Evolutionary conservation across 2,797 vertebrate species (phyloP), one percentile per base, ranked within the genome.

Genomic region (Eptatretus atami): DNA sequence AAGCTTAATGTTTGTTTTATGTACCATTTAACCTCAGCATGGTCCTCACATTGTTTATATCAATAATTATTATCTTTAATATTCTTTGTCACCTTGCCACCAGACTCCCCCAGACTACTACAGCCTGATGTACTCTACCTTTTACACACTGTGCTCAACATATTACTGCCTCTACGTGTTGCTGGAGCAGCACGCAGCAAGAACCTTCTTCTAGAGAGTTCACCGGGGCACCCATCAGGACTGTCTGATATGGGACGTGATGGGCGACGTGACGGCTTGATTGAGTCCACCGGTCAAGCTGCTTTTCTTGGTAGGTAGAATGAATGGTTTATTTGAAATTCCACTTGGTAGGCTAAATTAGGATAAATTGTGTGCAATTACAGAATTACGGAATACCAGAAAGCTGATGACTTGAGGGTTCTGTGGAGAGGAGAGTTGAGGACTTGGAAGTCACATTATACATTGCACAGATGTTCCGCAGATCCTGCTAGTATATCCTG

Each of bases 111-210:
- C 6, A 86, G 87, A 74, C 77, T 98, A 66, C 87, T 94, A 75
- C 87, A 79, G 71, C 84, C 87, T 0, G 92, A 98, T 73, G 81
- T 96, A n/a, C 84, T 90, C 70, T 75, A 96, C 69, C 80, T 98
- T 64, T 78, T 98, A 64, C 92, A 96, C 75, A 96, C 90, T 0
- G 90, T 96, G 69, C 85, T 88, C 69, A 92, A 96, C 15, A 93
- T 98, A 69, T 83, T 98, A 9, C 78, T 98, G 67, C 92, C 92
- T 0, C 92, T 90, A 2, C 80, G 92, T 52, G 87, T 88, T 74
- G 92, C 93, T 76, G 94, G 86, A 76, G 96, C 92, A 0, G 96
- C 92, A 53, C 81, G 88, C 70, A 98, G 87, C 73, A 98, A 98
- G 74, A 98, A 90, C 72, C 95, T 98, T 65, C 87, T 95, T 81